Percentiles rank a stretch among this genome's conserved stretches.
Evolutionary conservation across 2,888 invertebrate species (phyloP).

Genomic region (Eilema sororculum): DNA sequence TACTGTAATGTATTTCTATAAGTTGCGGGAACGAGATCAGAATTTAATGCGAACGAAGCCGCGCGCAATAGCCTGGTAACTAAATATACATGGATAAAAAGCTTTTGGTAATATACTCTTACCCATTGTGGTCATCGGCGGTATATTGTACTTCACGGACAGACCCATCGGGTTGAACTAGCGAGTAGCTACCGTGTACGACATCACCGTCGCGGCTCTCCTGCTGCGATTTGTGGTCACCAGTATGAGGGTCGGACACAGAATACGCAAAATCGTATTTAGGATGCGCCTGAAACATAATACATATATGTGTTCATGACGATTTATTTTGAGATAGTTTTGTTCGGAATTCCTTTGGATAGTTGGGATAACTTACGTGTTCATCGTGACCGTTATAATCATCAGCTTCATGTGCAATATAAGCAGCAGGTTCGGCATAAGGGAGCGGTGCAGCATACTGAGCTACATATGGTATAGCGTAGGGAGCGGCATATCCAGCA

Average conservation of each 20-base stretch:
- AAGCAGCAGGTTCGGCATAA: slow-evolving; percentile 51
- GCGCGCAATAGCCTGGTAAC: too few species aligned
- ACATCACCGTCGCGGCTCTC: slow-evolving; percentile 84
- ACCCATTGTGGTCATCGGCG: slow-evolving; percentile 86
- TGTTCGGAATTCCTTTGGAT: background rate
- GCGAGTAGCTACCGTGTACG: slow-evolving; percentile 83
- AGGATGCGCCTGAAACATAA: slow-evolving; percentile 68
- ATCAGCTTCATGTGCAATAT: slow-evolving; percentile 51
- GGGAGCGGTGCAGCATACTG: slow-evolving; percentile 49
- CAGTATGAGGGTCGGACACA: slow-evolving; percentile 86
- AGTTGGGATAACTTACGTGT: slow-evolving; percentile 57
- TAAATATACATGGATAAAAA: background rate
- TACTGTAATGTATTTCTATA: too few species aligned
- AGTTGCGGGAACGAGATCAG: too few species aligned
- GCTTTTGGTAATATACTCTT: slow-evolving; percentile 41
- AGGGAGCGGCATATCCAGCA: slow-evolving; percentile 43
- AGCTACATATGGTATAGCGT: slow-evolving; percentile 52
- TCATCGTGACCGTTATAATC: slow-evolving; percentile 62
- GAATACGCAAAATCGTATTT: slow-evolving; percentile 84
- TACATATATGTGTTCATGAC: too few species aligned
- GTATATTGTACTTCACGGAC: slow-evolving; percentile 86
- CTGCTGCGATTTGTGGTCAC: slow-evolving; percentile 85
- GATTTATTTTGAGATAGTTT: background rate
- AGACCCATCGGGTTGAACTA: slow-evolving; percentile 85
- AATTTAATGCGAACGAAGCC: too few species aligned